phyloP scores from a whole-genome alignment of 2,888 invertebrate species.

The Pristionchus arcanus region DNA sequence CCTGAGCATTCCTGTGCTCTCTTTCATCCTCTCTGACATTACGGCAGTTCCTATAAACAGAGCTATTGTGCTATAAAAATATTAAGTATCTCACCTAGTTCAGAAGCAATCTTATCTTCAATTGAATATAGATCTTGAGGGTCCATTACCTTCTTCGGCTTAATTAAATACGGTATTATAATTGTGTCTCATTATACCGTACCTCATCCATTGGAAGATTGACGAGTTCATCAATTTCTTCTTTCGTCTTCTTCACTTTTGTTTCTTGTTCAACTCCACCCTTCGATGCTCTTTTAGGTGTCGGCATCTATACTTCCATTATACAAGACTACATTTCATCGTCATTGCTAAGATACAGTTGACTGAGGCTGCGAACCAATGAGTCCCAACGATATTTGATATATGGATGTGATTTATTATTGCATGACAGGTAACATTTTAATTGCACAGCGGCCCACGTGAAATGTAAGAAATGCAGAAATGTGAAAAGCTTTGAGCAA shows the following conservation, averaged over 20 bases:
- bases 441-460: not conserved
- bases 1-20: not conserved
- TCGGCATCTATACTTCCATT: not conserved
- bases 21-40: not conserved
- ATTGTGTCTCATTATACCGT: not conserved
- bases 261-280: slow-evolving; percentile 37
- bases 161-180: not conserved
- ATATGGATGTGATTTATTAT: not conserved
- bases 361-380: slow-evolving; percentile 1
- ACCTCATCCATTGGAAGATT: slow-evolving; percentile 29
- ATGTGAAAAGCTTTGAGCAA: slow-evolving; percentile 48
- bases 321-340: not conserved
- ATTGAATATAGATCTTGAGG: slow-evolving; percentile 61
- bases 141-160: slow-evolving; percentile 17
- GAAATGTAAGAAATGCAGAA: slow-evolving; percentile 34
- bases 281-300: slow-evolving; percentile 30
- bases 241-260: slow-evolving; percentile 32
- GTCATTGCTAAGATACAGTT: not conserved
- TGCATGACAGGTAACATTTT: slow-evolving; percentile 21
- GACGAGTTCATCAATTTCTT: not conserved
- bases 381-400: not conserved
- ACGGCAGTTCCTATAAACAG: not conserved
- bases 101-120: slow-evolving; percentile 63
- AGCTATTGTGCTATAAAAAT: not conserved
- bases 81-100: slow-evolving; percentile 53